Evolutionary conservation across 2,113 vertebrate genomes (phyloP).

Genomic region (Meles meles): DNA sequence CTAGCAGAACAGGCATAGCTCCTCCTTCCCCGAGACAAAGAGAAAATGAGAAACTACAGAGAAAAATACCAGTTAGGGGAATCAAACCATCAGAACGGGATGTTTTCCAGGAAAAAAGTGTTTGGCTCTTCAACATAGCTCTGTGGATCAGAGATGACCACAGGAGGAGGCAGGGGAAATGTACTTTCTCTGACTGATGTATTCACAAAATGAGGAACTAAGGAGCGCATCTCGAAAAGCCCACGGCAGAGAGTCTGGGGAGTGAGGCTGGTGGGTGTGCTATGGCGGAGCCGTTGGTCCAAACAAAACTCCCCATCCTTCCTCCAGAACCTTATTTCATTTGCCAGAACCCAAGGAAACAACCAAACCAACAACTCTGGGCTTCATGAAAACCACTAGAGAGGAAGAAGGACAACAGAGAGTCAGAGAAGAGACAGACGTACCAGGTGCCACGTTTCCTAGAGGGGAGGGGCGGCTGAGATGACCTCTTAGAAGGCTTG

Average conservation of each 20-base stretch:
- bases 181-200: neutral
- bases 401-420: neutral
- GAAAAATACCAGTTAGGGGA: neutral
- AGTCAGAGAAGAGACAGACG: neutral
- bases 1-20: neutral
- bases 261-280: neutral
- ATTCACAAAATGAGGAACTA: neutral
- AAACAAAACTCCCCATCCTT: neutral
- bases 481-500: neutral
- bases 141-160: neutral
- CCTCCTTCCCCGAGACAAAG: neutral
- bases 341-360: neutral
- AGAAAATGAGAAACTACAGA: conserved; percentile 5
- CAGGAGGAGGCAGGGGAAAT: neutral
- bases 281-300: neutral
- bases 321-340: neutral
- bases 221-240: neutral
- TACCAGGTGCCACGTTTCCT: neutral
- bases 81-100: conserved; percentile 23
- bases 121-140: neutral
- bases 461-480: neutral
- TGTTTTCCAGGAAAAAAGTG: conserved; percentile 18
- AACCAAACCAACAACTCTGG: neutral
- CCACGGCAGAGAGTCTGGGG: neutral
- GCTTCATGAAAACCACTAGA: neutral